Percentiles rank a stretch among this genome's conserved stretches.
phyloP scores from a whole-genome alignment of 2,113 vertebrate species.

The Anolis sagrei region DNA sequence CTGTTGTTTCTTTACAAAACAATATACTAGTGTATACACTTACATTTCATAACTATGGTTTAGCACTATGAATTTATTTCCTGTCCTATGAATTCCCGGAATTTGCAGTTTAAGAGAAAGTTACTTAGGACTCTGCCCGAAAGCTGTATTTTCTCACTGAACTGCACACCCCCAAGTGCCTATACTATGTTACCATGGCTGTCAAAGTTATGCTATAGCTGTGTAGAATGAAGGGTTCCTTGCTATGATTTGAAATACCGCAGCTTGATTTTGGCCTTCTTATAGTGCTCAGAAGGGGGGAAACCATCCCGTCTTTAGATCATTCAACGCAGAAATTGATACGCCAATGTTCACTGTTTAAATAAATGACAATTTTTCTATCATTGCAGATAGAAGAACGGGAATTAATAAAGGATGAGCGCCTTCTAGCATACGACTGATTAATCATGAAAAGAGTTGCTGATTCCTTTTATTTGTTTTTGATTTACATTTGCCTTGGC shows the following conservation, averaged over 20 bases:
- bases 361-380: not conserved
- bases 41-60: not conserved
- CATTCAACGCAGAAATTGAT: not conserved
- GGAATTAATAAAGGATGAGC: not conserved
- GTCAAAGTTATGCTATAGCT: too few species aligned
- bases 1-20: not conserved
- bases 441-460: conserved; percentile 3
- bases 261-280: not conserved
- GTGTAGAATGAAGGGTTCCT: too few species aligned
- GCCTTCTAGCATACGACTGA: not conserved
- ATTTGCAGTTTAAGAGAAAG: too few species aligned
- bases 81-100: not conserved
- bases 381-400: not conserved
- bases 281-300: not conserved
- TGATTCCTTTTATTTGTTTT: conserved; percentile 34
- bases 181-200: too few species aligned
- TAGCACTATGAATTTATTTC: not conserved
- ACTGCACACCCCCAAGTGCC: too few species aligned
- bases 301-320: not conserved
- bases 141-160: not conserved
- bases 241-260: too few species aligned
- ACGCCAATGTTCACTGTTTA: conserved; percentile 5
- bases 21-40: not conserved
- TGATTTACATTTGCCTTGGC: conserved; percentile 34
- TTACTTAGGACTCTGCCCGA: too few species aligned